phyloP scores from a whole-genome alignment of 2,797 vertebrate species.

The Notolabrus celidotus region DNA sequence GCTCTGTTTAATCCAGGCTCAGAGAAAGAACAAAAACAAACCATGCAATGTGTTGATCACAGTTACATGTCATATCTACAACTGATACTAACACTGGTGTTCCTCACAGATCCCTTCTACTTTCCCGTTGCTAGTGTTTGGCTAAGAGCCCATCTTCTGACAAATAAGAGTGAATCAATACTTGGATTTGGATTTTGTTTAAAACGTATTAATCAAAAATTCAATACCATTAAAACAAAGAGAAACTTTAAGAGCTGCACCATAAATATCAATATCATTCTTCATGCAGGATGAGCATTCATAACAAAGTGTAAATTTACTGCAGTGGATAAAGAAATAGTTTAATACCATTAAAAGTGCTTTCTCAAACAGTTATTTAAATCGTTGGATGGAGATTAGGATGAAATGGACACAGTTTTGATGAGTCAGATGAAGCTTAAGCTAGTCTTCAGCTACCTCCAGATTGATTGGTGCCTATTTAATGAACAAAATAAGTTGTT shows the following conservation, averaged over 20 bases:
- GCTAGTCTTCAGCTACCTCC: background rate
- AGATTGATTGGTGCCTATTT: background rate
- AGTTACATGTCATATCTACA: constrained; percentile 65
- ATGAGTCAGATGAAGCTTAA: background rate
- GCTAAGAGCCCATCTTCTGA: no score
- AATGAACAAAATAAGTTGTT: background rate
- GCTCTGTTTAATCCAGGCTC: constrained; percentile 27
- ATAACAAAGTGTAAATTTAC: no score
- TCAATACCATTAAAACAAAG: no score
- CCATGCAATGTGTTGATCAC: constrained; percentile 45
- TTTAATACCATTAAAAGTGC: no score
- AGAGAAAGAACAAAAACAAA: constrained; percentile 21
- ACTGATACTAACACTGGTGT: constrained; percentile 44
- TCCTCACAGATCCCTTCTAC: constrained; percentile 71
- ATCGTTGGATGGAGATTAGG: background rate
- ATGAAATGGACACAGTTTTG: background rate
- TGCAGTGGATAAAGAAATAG: no score
- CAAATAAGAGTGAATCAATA: no score
- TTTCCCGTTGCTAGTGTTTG: constrained; percentile 81
- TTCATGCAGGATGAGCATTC: no score
- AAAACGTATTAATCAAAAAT: no score
- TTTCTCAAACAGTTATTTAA: background rate
- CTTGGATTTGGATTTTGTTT: no score
- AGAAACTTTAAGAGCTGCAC: no score
- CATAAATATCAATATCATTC: no score